Evolutionary conservation across 92 coral and sea anemone species (phyloP).

Genomic region (Porites lobata): DNA sequence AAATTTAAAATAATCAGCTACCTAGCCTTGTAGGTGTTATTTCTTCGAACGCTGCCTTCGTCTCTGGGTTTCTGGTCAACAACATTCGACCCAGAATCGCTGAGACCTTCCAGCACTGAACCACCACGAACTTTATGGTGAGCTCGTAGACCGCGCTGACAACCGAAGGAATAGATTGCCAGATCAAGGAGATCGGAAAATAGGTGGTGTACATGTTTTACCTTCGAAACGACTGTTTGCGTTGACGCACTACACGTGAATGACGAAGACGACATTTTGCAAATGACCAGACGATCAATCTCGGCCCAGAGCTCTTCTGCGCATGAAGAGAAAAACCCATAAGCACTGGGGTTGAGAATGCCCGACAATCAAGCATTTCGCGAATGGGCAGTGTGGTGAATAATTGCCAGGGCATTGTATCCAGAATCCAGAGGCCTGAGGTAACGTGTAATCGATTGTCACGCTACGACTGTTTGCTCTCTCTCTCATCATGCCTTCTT

Average conservation of each 20-base stretch:
- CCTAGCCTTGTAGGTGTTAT: slow-evolving; percentile 52
- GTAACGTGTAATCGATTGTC: too few relatives aligned
- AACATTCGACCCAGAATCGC: slow-evolving; percentile 52
- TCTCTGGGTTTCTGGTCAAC: slow-evolving; percentile 35
- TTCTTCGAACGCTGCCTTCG: slow-evolving; percentile 33
- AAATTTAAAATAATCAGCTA: not conserved
- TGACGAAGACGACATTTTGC: not conserved
- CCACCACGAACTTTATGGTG: slow-evolving; percentile 53
- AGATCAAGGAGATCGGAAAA: slow-evolving; percentile 31
- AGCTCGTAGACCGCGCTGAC: slow-evolving; percentile 33
- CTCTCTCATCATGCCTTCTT: slow-evolving; percentile 30
- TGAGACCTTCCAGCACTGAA: slow-evolving; percentile 49
- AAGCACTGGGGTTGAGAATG: too few relatives aligned
- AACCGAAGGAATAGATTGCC: slow-evolving; percentile 47
- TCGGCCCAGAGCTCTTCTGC: too few relatives aligned
- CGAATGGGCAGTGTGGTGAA: too few relatives aligned
- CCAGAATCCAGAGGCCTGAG: too few relatives aligned
- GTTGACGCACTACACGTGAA: not conserved
- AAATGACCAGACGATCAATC: too few relatives aligned
- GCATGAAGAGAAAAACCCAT: too few relatives aligned
- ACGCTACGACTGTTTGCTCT: too few relatives aligned
- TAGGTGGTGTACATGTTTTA: not conserved
- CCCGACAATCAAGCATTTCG: too few relatives aligned
- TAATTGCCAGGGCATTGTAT: too few relatives aligned
- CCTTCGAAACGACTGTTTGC: not conserved